Base-by-base conservation (phyloP, 2,797 vertebrate species). In the Premnoplex brunnescens region DNA sequence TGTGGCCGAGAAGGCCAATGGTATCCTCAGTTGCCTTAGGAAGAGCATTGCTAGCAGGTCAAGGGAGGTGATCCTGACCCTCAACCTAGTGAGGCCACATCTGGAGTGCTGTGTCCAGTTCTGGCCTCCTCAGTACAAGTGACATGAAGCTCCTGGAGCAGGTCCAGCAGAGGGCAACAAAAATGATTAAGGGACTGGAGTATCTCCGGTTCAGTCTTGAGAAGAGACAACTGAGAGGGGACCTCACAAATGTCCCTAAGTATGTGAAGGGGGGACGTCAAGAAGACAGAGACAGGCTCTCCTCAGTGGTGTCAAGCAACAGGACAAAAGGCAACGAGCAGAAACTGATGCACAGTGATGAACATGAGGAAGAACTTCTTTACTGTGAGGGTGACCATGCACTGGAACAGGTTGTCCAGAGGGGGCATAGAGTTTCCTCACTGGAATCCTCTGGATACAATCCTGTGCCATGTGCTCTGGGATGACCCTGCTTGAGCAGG, bases 161-260 rank as follows among this genome's bases (percentile, higher is more conserved):
- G 9, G 22, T 41, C 12, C 34, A 59, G 10, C 4, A 3, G 16
- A 66, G 16, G 27, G 39, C 0, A 0, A 59, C 22, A 54, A 36
- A 59, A 30, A 49, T 0, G 0, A 41, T 78, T 32, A 73, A 59
- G 46, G 59, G 30, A 41, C 67, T 36, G 26, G 32, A 73, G 30
- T 18, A 66, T 27, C 52, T 66, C 39, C 26, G 46, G 52, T 41
- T 72, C 46, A 60, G 58, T 52, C 30, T 84, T 4, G 13, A 64
- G 21, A 52, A 51, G 18, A 72, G n/a, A 72, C 24, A 58, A 48
- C 51, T 48, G 26, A 66, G 59, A 72, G 9, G 30, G 7, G 11
- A 48, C 26, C 13, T 84, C 46, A 78, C 59, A 27, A 27, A 0
- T 73, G 58, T 34, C 39, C 49, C 1, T 56, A 39, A 58, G 21